Evolutionary conservation across 2,113 vertebrate genomes (phyloP), one percentile per base, ranked within the genome.

Genomic region (Stigmatopora nigra): DNA sequence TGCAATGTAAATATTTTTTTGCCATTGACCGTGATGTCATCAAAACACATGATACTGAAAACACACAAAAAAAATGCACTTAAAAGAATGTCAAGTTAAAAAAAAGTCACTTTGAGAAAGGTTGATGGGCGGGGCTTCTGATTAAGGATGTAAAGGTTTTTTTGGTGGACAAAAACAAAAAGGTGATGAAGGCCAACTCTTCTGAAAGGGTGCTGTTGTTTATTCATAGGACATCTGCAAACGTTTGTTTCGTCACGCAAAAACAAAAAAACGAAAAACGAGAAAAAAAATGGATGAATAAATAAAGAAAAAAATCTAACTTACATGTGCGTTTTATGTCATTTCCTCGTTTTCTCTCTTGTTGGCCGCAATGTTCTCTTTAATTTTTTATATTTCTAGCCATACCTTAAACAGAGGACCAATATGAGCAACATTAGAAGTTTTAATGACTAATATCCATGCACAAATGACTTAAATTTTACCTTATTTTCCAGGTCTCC

Each of bases 201-300:
- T 69, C 57, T 53, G 64, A 68, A 75, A 67, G 78, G 82, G 84
- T 80, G 83, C 84, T 85, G 81, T 89, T 88, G 88, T 88, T 90
- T 86, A 90, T 89, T 91, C 89, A 87, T 86, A 84, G 83, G 85
- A 89, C 85, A 89, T 90, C 89, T 90, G 87, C 86, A 89, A 89
- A 84, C 83, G 86, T 90, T 90, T 90, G 88, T 91, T 91, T 91
- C 87, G 85, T 91, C 89, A 90, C 82, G 82, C 79, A 83, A 88
- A 87, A 88, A 64, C 31, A 49, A 35, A 36, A 15, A 86, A 77
- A 46, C 47, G 75, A 88, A 89, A 85, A 88, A 64, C 71, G 65
- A 73, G 74, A 78, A 86, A 81, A 81, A 77, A 80, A 84, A 71
- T 67, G 45, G 71, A 82, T 73, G 63, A 85, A 86, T 86, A 86